phyloP scores from a whole-genome alignment of 2,113 vertebrate genomes.

The Macrotus californicus region DNA sequence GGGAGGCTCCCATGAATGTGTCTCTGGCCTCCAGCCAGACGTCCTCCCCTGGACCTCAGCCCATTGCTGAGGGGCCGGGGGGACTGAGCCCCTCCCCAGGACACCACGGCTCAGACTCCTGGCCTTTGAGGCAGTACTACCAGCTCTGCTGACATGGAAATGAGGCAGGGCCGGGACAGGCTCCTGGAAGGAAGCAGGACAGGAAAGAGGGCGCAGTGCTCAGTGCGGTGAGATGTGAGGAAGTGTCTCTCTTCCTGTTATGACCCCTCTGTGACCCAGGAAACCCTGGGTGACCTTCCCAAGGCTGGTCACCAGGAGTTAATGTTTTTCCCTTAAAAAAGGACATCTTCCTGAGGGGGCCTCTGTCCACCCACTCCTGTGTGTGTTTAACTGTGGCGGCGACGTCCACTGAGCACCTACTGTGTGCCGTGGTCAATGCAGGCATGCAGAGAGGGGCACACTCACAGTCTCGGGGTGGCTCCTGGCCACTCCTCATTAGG shows the following conservation, averaged over 20 bases:
- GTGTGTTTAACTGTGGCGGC: not conserved
- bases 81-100: not conserved
- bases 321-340: not conserved
- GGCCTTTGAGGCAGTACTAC: rapidly evolving
- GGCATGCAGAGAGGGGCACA: not conserved
- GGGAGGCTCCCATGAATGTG: rapidly evolving
- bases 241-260: not conserved
- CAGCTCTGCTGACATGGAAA: not conserved
- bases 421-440: rapidly evolving
- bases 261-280: not conserved
- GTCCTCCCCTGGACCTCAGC: not conserved
- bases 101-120: not conserved
- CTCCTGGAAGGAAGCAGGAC: not conserved
- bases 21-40: not conserved
- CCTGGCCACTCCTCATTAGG: not conserved
- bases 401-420: not conserved
- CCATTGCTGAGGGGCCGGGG: rapidly evolving
- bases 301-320: not conserved
- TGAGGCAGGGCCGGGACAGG: not conserved
- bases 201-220: not conserved
- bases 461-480: not conserved
- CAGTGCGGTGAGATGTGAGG: not conserved
- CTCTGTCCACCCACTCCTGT: not conserved
- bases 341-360: not conserved
- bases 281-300: too few species aligned